Evolutionary conservation across 2,113 vertebrate genomes (phyloP), one percentile per base, ranked within the genome.

Genomic region (Castor canadensis): DNA sequence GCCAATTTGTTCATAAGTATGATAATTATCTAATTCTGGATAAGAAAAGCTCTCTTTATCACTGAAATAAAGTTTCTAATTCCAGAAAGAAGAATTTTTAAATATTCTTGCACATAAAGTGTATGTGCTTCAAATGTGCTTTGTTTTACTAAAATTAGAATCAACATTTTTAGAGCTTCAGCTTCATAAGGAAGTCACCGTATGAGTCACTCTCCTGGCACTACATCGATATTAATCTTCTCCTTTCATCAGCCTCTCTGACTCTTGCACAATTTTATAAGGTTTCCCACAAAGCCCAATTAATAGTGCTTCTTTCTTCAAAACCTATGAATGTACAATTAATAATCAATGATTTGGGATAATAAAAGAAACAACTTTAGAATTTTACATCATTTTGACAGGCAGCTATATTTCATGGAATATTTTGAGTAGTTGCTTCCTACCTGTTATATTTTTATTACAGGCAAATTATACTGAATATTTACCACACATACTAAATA

Each of bases 41-140:
- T 93, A 97, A 97, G 94, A 97, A 98, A 98, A 95, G 73, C 82
- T 97, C 95, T 97, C 86, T 86, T 97, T 91, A 96, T 96, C 92
- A 84, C 94, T 97, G 97, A 89, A 98, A 97, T 97, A 96, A 98
- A 98, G 97, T 96, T 96, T 97, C 96, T 97, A 97, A 26, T 98
- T 98, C 96, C 95, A 98, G 95, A 97, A 98, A 98, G 98, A 98
- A 97, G 79, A 98, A 96, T 98, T 97, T 98, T 97, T 88, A 97
- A 97, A 97, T 97, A 96, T 98, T 96, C 86, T 97, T 98, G 96
- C 97, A 96, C 97, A 97, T 72, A 76, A 95, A 97, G 95, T 97
- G 89, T 91, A 94, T 75, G 81, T 96, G 86, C 79, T 96, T 97
- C 94, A 98, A 97, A 98, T 98, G 94, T 92, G 0, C 97, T 98